Percentiles rank a stretch among this genome's conserved stretches.
Evolutionary conservation across 2,113 vertebrate species (phyloP).

Genomic region (Leptodactylus fuscus): DNA sequence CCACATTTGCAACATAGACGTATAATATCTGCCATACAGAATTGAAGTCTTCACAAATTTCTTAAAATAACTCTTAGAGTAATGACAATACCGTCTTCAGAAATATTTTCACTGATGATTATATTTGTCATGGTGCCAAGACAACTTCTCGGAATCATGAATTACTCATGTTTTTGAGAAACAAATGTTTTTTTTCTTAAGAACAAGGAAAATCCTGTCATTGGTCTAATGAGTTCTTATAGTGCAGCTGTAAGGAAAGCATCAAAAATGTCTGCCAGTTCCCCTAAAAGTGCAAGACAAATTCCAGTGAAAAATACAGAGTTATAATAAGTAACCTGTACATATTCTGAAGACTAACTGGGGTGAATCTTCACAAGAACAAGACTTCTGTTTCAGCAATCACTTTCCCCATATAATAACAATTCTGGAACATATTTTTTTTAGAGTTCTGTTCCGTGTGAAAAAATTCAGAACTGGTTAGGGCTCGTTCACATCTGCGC

Average conservation of each 20-base stretch:
- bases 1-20: background rate
- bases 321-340: too few species aligned
- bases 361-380: too few species aligned
- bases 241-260: background rate
- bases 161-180: background rate
- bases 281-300: background rate
- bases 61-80: background rate
- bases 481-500: too few species aligned
- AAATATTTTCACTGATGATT: background rate
- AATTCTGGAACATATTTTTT: too few species aligned
- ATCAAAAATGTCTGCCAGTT: too few species aligned
- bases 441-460: too few species aligned
- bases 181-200: background rate
- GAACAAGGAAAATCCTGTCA: background rate
- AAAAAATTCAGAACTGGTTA: too few species aligned
- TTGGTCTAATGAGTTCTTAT: background rate
- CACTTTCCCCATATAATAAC: too few species aligned
- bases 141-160: background rate
- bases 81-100: background rate
- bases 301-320: too few species aligned
- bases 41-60: background rate
- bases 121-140: background rate
- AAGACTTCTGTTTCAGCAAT: too few species aligned
- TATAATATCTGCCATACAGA: background rate
- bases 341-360: too few species aligned